A percentile compares a stretch with the other conserved stretches of the same genome.
Evolutionary conservation across 23 tunicate genomes (phyloP).

Genomic region (Ascidia mentula): DNA sequence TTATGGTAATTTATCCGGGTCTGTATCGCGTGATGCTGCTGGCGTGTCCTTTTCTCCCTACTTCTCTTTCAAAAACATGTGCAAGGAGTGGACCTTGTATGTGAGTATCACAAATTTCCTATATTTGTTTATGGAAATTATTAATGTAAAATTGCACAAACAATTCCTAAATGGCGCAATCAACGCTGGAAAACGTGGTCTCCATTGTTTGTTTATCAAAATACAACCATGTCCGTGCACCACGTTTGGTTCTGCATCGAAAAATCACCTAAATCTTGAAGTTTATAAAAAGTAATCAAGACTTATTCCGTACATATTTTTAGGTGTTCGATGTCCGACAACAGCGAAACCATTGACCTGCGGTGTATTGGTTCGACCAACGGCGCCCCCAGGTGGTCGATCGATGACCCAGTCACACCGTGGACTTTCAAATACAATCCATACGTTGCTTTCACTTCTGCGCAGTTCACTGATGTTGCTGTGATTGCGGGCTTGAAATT

Average conservation of each 20-base stretch:
- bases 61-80: neutral
- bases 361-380: neutral
- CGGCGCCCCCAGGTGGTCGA: constrained; percentile 2
- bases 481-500: no score
- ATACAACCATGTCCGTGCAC: no score
- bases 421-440: neutral
- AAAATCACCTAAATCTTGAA: no score
- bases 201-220: no score
- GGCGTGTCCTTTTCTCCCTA: neutral
- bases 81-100: neutral
- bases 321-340: constrained; percentile 16
- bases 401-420: neutral
- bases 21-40: neutral
- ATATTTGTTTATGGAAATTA: no score
- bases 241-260: no score
- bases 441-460: neutral
- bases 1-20: neutral
- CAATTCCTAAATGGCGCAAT: no score
- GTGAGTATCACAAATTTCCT: no score
- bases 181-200: no score
- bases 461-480: neutral
- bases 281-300: no score
- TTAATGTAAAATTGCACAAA: no score
- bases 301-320: no score
- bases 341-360: neutral